Evolutionary conservation across 1,140 invertebrate genomes (phyloP).

Genomic region (Pseudomyrmex dendroicus): DNA sequence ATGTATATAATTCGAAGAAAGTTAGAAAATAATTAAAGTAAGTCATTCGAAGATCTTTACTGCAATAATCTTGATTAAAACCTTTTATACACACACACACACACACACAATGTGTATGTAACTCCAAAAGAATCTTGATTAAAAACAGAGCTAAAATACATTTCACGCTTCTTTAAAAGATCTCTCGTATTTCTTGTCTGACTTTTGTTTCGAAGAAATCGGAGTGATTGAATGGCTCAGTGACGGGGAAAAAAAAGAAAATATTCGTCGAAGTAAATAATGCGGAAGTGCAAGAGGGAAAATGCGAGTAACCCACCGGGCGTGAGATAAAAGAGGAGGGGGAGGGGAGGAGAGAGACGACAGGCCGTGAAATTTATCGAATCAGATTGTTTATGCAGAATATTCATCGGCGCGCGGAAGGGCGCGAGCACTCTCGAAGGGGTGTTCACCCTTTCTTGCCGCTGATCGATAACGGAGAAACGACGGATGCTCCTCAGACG

Average conservation of each 20-base stretch:
- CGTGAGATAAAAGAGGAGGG: too few species aligned
- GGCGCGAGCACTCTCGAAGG: conserved; percentile 62
- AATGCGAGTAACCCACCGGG: background rate
- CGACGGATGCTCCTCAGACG: conserved; percentile 72
- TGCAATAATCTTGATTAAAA: background rate
- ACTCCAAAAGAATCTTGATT: conserved; percentile 13
- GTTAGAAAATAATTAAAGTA: background rate
- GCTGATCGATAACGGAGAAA: conserved; percentile 71
- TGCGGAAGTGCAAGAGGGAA: background rate
- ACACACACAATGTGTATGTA: background rate
- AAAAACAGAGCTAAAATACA: background rate
- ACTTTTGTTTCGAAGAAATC: conserved; percentile 43
- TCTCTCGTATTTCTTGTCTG: background rate
- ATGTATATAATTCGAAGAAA: background rate
- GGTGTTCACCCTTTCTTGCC: conserved; percentile 71
- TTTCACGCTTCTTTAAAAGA: background rate
- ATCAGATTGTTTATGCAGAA: conserved; percentile 74
- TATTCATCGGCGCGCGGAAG: conserved; percentile 64
- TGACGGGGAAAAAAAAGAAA: conserved; percentile 15
- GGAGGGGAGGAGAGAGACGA: background rate
- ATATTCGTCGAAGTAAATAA: conserved; percentile 13
- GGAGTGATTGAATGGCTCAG: conserved; percentile 28
- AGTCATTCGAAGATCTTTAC: background rate
- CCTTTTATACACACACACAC: background rate
- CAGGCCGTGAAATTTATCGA: conserved; percentile 64